These are phyloP conservation scores for Pelodiscus sinensis DNA, from an alignment of 2,113 vertebrate species.

Conservation along the genomic window DNA sequence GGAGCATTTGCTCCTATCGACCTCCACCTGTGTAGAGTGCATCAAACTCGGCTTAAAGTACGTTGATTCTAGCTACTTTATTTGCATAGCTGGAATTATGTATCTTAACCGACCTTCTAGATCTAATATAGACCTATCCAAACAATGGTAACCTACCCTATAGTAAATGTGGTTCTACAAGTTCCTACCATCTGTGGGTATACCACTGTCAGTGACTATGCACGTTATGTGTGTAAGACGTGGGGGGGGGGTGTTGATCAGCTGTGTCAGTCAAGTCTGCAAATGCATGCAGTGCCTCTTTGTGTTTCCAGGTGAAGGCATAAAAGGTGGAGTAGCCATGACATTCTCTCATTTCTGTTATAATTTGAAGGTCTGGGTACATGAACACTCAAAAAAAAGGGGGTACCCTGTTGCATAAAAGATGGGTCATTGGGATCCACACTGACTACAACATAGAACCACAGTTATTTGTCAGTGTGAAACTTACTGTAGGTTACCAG, in stretches of 20 bases:
- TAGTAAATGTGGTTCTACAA: neutral
- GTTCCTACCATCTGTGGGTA: fast-evolving
- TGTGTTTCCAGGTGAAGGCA: neutral
- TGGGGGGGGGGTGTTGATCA: neutral
- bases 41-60: too few species aligned
- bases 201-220: neutral
- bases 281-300: neutral
- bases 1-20: too few species aligned
- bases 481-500: neutral
- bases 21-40: too few species aligned
- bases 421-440: neutral
- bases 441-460: neutral
- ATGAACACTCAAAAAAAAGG: neutral
- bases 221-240: neutral
- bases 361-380: neutral
- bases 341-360: neutral
- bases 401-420: neutral
- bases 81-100: too few species aligned
- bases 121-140: neutral
- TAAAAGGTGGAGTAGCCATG: neutral
- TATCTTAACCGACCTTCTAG: too few species aligned
- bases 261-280: neutral
- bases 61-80: too few species aligned
- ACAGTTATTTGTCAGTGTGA: neutral
- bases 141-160: neutral